These are phyloP conservation scores for Cromileptes altivelis DNA, from an alignment of 2,113 vertebrate genomes.

Conservation along the genomic window DNA sequence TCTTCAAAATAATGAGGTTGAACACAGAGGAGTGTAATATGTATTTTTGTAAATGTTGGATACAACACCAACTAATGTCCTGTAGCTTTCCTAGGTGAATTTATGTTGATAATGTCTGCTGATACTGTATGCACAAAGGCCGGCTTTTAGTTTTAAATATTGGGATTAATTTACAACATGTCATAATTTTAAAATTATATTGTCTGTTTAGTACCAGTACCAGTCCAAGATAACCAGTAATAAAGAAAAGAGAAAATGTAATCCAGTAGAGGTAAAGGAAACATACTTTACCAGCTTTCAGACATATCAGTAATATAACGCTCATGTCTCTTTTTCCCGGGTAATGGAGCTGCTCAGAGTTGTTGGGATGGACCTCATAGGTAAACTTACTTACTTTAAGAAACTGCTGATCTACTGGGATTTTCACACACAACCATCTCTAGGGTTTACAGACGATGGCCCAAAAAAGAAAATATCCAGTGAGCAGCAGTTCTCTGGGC, in stretches of 20 bases:
- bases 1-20: constrained; percentile 6
- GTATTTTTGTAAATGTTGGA: not conserved
- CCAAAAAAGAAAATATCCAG: no score
- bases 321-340: not conserved
- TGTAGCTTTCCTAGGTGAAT: not conserved
- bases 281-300: not conserved
- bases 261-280: not conserved
- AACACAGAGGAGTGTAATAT: not conserved
- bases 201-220: not conserved
- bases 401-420: no score
- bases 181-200: not conserved
- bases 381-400: not conserved
- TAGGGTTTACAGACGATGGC: no score
- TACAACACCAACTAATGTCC: not conserved
- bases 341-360: not conserved
- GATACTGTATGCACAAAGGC: not conserved
- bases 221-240: not conserved
- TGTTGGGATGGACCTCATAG: not conserved
- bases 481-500: no score
- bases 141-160: not conserved
- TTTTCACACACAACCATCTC: no score
- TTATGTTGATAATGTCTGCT: not conserved
- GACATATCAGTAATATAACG: not conserved
- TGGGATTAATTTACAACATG: not conserved
- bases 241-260: not conserved